Evolutionary conservation across 2,113 vertebrate species (phyloP), one percentile per base, ranked within the genome.

Genomic region (Phalacrocorax aristotelis): DNA sequence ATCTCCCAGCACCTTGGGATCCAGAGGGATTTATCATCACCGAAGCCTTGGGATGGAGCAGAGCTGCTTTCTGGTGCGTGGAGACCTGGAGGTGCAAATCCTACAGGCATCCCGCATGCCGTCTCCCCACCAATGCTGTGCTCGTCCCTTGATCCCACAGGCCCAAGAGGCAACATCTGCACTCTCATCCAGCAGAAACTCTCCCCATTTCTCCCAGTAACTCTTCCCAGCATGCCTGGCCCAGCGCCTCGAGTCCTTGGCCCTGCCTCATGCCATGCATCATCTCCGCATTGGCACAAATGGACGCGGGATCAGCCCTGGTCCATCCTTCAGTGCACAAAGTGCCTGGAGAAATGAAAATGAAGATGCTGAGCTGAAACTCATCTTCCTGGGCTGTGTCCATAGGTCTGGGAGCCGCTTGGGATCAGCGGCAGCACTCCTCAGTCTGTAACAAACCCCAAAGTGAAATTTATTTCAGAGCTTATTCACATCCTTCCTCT

Each of bases 21-120:
- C 68, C 8, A 0, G 7, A 29, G 75, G 94, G 89, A 69, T 90
- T 87, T 64, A n/a, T 64, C 85, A 77, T 34, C 8, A 1, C 32
- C 0, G 3, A 55, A 83, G 71, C 11, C 23, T 60, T 11, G 13
- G 54, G 23, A n/a, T 75, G 83, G 66, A 57, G 42, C 66, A 25
- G 72, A 17, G 66, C 32, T 88, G 71, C 27, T 72, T 26, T 42
- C 21, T 44, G 52, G 11, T 6, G 7, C 6, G 3, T 5, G 36
- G 62, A 58, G 25, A 9, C 5, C 26, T 0, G 3, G 40, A 83
- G 76, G 54, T 18, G 78, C n/a, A 65, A 83, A 83, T 18, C 38
- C 51, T 3, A 0, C 7, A 0, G 8, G 22, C n/a, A 29, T 44
- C 55, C 65, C n/a, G 15, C 3, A 1, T 2, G 13, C 34, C 5